A percentile compares a stretch with the other conserved stretches of the same genome.
Evolutionary conservation across 2,797 vertebrate species (phyloP).

Genomic region (Podargus strigoides): DNA sequence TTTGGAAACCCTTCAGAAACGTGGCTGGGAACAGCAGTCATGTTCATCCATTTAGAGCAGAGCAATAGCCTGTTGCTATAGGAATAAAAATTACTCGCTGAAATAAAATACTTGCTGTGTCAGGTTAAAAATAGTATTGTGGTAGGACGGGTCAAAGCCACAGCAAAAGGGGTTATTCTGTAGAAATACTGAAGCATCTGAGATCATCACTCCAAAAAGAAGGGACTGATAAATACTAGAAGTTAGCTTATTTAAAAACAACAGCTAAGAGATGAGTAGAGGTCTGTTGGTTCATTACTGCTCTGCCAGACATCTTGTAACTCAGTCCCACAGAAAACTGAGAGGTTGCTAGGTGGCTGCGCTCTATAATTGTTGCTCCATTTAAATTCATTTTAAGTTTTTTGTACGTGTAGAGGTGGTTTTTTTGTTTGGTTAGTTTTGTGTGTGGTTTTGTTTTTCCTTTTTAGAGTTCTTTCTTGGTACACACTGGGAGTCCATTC

Average conservation of each 20-base stretch:
- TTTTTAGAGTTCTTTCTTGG: background rate
- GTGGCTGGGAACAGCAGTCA: background rate
- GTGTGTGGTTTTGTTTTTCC: accelerated
- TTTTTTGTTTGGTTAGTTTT: background rate
- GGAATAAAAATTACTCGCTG: background rate
- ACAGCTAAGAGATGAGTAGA: background rate
- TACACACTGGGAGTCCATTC: background rate
- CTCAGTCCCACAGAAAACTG: background rate
- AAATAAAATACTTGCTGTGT: background rate
- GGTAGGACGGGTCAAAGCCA: background rate
- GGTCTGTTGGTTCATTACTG: background rate
- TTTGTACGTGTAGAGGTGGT: background rate
- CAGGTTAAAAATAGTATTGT: background rate
- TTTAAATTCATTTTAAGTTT: background rate
- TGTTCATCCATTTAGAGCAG: background rate
- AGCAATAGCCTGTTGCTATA: background rate
- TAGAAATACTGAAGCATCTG: background rate
- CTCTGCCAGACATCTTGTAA: background rate
- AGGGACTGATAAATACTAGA: background rate
- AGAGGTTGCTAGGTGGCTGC: background rate
- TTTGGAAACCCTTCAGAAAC: background rate
- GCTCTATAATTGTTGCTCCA: background rate
- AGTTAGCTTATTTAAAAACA: background rate
- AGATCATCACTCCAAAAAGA: background rate
- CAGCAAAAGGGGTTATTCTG: background rate